Conservation (phyloP, 2,888 invertebrate genomes). For the Choristoneura rosaceana region DNA sequence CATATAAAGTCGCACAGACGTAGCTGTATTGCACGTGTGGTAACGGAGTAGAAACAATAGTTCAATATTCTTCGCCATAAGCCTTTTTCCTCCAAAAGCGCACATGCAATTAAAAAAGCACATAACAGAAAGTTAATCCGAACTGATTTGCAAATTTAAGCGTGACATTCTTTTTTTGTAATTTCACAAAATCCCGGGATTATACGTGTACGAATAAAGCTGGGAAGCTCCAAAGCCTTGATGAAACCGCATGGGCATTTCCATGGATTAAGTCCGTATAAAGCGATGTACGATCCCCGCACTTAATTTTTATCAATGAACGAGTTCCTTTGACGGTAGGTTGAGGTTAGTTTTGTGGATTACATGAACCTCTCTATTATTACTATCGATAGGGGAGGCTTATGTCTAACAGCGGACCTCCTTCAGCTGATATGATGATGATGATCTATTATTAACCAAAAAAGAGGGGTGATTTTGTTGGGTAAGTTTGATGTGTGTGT, state of each 20-base stretch:
- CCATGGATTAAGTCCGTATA: constrained; percentile 23
- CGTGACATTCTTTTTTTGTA: constrained; percentile 27
- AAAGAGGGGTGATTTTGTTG: too few species aligned
- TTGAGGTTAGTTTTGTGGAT: constrained; percentile 5
- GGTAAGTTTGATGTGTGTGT: too few species aligned
- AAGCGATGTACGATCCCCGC: constrained; percentile 15
- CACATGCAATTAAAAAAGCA: not conserved
- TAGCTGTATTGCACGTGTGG: too few species aligned
- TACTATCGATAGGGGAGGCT: too few species aligned
- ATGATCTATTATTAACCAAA: too few species aligned
- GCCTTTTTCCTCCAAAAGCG: not conserved
- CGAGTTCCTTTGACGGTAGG: constrained; percentile 8
- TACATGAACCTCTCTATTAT: not conserved
- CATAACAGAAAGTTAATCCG: constrained; percentile 4
- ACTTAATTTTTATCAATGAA: constrained; percentile 24
- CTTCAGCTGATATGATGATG: too few species aligned
- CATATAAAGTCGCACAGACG: too few species aligned
- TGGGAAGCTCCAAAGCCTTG: constrained; percentile 67
- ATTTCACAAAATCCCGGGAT: constrained; percentile 50
- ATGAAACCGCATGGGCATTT: constrained; percentile 62
- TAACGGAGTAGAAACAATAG: too few species aligned
- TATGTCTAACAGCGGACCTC: too few species aligned
- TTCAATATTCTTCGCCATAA: too few species aligned
- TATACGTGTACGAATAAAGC: constrained; percentile 66
- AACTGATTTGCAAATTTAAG: constrained; percentile 27